Evolutionary conservation across 2,113 vertebrate genomes (phyloP).

Genomic region (Macquaria australasica): DNA sequence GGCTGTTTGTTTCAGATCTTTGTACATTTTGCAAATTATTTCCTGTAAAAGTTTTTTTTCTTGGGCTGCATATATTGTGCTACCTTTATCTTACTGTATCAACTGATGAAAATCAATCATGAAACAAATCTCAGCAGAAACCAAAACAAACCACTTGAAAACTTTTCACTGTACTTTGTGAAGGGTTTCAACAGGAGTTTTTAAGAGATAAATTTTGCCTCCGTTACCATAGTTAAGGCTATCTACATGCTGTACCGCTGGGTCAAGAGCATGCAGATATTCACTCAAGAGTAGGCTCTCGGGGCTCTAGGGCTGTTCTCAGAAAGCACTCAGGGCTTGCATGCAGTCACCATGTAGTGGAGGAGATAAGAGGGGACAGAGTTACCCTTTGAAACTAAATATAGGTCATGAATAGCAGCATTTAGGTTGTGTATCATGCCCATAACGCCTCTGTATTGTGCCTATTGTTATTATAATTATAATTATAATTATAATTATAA

Average conservation of each 20-base stretch:
- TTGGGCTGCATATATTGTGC: background rate
- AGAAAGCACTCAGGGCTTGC: constrained; percentile 73
- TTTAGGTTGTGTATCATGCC: constrained; percentile 36
- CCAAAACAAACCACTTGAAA: constrained; percentile 30
- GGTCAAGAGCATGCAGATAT: constrained; percentile 76
- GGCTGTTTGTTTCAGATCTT: background rate
- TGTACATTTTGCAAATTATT: constrained; percentile 1
- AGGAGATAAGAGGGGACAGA: constrained; percentile 75
- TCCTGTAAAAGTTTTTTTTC: background rate
- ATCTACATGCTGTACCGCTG: constrained; percentile 44
- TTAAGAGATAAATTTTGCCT: constrained; percentile 25
- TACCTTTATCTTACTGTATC: background rate
- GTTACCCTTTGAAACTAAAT: constrained; percentile 79
- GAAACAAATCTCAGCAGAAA: background rate
- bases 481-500: too few relatives aligned
- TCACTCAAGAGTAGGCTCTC: constrained; percentile 72
- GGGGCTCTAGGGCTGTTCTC: constrained; percentile 71
- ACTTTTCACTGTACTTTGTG: background rate
- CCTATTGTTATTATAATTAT: too few relatives aligned
- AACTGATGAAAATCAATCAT: background rate
- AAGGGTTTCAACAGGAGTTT: constrained; percentile 22
- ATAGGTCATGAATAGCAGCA: constrained; percentile 66
- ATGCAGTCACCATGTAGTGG: constrained; percentile 69
- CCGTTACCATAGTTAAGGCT: constrained; percentile 46
- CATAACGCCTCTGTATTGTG: constrained; percentile 25